Evolutionary conservation across 2,113 vertebrate species (phyloP).

Genomic region (Smithornis capensis): DNA sequence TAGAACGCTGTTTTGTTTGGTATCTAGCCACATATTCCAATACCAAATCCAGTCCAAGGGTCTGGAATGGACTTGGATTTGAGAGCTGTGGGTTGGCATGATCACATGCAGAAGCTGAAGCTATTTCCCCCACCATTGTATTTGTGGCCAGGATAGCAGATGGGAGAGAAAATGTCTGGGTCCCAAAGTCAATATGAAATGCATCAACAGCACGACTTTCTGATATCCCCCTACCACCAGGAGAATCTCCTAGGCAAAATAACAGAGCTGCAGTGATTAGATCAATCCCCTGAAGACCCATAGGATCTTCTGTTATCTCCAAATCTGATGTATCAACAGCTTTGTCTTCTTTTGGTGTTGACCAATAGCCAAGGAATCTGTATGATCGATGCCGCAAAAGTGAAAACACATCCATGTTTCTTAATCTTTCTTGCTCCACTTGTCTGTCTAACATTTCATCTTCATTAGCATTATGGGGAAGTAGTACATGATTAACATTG

Average conservation of each 20-base stretch:
- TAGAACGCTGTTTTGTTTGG: constrained; percentile 97
- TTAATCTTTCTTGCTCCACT: constrained; percentile 77
- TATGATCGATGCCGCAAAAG: constrained; percentile 74
- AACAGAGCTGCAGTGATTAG: constrained; percentile 92
- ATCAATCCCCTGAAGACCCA: constrained; percentile 94
- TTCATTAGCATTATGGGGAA: constrained; percentile 75
- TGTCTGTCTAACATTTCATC: constrained; percentile 75
- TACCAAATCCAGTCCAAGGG: constrained; percentile 90
- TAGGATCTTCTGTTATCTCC: constrained; percentile 88
- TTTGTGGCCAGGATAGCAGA: constrained; percentile 93
- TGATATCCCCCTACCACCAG: constrained; percentile 90
- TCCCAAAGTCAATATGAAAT: constrained; percentile 88
- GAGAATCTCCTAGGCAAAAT: constrained; percentile 94
- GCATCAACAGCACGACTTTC: constrained; percentile 87
- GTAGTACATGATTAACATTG: constrained; percentile 75
- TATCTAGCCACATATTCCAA: constrained; percentile 93
- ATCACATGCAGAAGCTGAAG: constrained; percentile 95
- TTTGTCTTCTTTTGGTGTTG: constrained; percentile 86
- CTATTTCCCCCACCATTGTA: constrained; percentile 96
- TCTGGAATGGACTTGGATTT: constrained; percentile 94
- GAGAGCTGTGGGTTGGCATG: constrained; percentile 93
- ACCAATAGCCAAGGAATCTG: constrained; percentile 75
- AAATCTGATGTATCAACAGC: constrained; percentile 93
- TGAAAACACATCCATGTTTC: constrained; percentile 75
- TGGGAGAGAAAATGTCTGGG: constrained; percentile 95